Conservation (phyloP, 2,797 vertebrate genomes). For the Aulostomus chinensis region DNA sequence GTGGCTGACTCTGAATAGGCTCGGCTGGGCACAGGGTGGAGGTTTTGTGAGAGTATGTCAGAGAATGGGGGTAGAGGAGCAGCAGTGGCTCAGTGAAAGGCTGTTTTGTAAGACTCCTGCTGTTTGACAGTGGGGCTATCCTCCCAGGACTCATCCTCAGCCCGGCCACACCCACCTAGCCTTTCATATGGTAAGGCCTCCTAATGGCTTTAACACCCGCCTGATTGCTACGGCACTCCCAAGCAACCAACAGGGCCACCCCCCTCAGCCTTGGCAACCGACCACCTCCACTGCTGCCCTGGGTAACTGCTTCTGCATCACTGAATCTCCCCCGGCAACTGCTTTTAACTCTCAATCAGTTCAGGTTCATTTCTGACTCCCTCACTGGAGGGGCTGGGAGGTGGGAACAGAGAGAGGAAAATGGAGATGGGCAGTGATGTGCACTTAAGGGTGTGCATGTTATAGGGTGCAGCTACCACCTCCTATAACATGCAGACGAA, state of each 20-base stretch:
- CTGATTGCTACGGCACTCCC: slow-evolving; percentile 61
- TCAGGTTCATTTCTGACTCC: slow-evolving; percentile 74
- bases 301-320: slow-evolving; percentile 78
- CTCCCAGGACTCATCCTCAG: slow-evolving; percentile 81
- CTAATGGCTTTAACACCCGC: slow-evolving; percentile 85
- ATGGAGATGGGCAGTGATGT: slow-evolving; percentile 46
- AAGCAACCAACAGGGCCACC: slow-evolving; percentile 58
- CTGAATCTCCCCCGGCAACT: slow-evolving; percentile 76
- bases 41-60: slow-evolving; percentile 36
- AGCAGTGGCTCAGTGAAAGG: slow-evolving; percentile 62
- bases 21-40: slow-evolving; percentile 30
- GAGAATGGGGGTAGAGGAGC: slow-evolving; percentile 17
- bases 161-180: slow-evolving; percentile 75
- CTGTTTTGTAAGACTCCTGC: slow-evolving; percentile 77
- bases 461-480: slow-evolving; percentile 12
- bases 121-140: slow-evolving; percentile 85
- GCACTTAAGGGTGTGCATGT: slow-evolving; percentile 27
- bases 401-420: slow-evolving; percentile 66
- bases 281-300: slow-evolving; percentile 49
- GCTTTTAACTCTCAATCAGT: slow-evolving; percentile 79
- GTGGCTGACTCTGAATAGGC: slow-evolving; percentile 66
- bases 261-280: slow-evolving; percentile 51
- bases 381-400: slow-evolving; percentile 51
- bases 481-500: slow-evolving; percentile 14
- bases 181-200: slow-evolving; percentile 88